These are phyloP conservation scores for Aegithalos caudatus DNA, from an alignment of 2,113 vertebrate species.

Conservation along the genomic window DNA sequence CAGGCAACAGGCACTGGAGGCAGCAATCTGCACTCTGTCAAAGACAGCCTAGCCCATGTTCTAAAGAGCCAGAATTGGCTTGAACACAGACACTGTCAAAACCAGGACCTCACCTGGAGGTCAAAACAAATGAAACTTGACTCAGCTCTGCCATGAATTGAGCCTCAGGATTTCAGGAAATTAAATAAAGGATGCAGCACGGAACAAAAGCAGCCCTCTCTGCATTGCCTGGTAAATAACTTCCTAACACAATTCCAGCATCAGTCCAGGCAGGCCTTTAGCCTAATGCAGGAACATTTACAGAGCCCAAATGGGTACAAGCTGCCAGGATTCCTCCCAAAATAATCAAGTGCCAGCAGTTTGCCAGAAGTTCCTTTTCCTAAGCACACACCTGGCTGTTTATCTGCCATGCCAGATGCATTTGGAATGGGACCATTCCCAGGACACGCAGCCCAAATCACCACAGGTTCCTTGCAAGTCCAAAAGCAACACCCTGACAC, in stretches of 20 bases:
- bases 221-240: neutral
- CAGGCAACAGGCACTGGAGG: neutral
- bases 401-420: neutral
- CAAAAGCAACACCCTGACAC: neutral
- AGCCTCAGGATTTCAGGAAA: neutral
- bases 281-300: neutral
- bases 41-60: neutral
- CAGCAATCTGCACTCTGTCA: neutral
- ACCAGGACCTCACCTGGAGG: neutral
- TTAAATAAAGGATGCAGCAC: neutral
- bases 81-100: neutral
- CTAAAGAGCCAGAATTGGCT: neutral
- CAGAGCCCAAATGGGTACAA: neutral
- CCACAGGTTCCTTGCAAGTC: neutral
- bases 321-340: neutral
- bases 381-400: neutral
- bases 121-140: neutral
- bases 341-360: neutral
- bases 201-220: neutral
- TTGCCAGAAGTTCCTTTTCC: neutral
- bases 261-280: neutral
- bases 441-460: neutral
- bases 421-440: neutral
- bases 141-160: neutral
- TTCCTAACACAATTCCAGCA: neutral